Percentiles rank a stretch among this genome's conserved stretches.
Conservation (phyloP, 2,888 invertebrate species). For the Hypercompe scribonia region DNA sequence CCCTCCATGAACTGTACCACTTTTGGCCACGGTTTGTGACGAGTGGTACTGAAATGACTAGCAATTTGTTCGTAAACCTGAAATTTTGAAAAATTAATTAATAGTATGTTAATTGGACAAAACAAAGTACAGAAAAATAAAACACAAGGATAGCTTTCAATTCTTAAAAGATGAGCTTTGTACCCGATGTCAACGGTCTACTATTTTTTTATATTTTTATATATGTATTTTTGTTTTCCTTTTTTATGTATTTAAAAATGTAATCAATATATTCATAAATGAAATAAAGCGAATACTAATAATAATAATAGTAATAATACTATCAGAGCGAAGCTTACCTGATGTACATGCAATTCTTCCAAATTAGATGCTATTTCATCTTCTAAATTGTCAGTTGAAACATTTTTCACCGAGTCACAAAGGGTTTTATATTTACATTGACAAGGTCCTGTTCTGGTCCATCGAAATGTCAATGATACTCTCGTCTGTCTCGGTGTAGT, state of each 20-base stretch:
- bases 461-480: conserved; percentile 95
- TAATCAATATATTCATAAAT: too few species aligned
- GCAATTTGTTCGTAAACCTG: conserved; percentile 98
- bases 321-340: conserved; percentile 70
- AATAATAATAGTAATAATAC: not conserved
- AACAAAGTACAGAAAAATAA: too few species aligned
- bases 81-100: too few species aligned
- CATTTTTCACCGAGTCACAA: conserved; percentile 87
- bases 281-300: too few species aligned
- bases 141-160: too few species aligned
- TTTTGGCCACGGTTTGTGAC: conserved; percentile 97
- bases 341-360: conserved; percentile 92
- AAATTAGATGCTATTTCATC: conserved; percentile 87
- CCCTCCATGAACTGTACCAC: conserved; percentile 92
- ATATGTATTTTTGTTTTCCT: too few species aligned
- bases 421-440: conserved; percentile 87
- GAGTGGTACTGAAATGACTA: conserved; percentile 96
- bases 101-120: too few species aligned
- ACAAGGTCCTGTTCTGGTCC: conserved; percentile 86
- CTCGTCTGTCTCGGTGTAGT: conserved; percentile 74
- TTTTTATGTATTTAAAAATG: too few species aligned
- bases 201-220: too few species aligned
- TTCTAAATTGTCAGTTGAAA: conserved; percentile 60
- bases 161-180: too few species aligned
- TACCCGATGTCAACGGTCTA: too few species aligned